Conservation (phyloP, 2,113 vertebrate species). For the Salvelinus fontinalis region DNA sequence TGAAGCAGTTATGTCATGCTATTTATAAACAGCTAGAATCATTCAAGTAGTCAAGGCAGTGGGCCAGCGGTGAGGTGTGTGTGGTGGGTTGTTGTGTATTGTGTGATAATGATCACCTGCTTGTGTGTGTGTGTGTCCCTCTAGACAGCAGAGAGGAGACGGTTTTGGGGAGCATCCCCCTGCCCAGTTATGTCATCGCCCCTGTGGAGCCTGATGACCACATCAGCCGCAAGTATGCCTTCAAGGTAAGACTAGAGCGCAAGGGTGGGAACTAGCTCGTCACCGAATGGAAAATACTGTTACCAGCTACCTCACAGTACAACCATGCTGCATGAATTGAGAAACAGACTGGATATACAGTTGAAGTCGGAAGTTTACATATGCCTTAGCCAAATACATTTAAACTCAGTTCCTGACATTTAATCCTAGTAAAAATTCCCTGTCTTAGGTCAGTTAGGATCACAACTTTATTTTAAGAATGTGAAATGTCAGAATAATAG, state of each 20-base stretch:
- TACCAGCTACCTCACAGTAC: too few relatives aligned
- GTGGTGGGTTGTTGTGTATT: neutral
- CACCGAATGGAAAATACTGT: neutral
- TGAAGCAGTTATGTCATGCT: neutral
- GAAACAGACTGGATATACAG: too few relatives aligned
- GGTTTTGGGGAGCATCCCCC: slow-evolving; percentile 95
- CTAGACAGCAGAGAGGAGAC: slow-evolving; percentile 95
- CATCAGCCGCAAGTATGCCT: slow-evolving; percentile 94
- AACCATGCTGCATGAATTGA: too few relatives aligned
- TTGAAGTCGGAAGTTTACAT: too few relatives aligned
- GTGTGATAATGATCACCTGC: neutral
- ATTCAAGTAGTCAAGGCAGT: slow-evolving; percentile 34
- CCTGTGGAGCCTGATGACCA: slow-evolving; percentile 90
- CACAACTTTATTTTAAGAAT: too few relatives aligned
- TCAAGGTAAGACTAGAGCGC: slow-evolving; percentile 82
- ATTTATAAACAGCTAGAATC: neutral
- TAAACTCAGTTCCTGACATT: too few relatives aligned
- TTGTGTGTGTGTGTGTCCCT: slow-evolving; percentile 15
- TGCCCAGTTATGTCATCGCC: slow-evolving; percentile 91
- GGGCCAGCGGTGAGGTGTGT: neutral
- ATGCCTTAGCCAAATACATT: too few relatives aligned
- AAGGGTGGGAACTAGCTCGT: slow-evolving; percentile 1
- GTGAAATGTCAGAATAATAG: too few relatives aligned
- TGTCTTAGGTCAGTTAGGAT: too few relatives aligned
- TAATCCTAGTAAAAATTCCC: too few relatives aligned